Base-by-base conservation (phyloP, 2,113 vertebrate species). In the Atlantisia rogersi region DNA sequence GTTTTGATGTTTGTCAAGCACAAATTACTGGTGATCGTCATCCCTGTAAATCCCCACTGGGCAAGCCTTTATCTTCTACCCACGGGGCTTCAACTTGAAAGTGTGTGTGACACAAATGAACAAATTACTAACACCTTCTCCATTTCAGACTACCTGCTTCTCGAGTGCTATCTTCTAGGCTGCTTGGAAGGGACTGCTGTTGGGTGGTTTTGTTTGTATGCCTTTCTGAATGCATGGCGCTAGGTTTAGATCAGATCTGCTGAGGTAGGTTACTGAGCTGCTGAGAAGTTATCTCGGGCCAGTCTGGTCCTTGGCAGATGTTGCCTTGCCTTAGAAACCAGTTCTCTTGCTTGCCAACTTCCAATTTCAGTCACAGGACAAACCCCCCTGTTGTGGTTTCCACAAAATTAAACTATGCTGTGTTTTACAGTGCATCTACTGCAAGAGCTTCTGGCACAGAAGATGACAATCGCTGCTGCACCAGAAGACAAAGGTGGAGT, bases 121-220 rank as follows among this genome's bases (percentile, higher is more conserved):
- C 31, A 50, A 52, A 73, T 3, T 9, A 10, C 32, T 40, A 6
- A 29, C 10, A 26, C 26, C 20, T 29, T 74, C 68, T 70, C 64
- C 11, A 10, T 70, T 65, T 64, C 37, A 58, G 63, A 58, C 19
- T 6, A 52, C 55, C 55, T 58, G 6, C 44, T 25, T 48, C 19
- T 22, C 26, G 15, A 67, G n/a, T 40, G 46, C 20, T 9, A 15
- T 46, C 44, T 46, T 46, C 44, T 46, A 46, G 17, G 62, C 50
- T 35, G 26, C 42, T 40, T 63, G 0, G 1, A 50, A 26, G 26
- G 32, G 20, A 37, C 37, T 0, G 2, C 62, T 35, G 18, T 19
- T 46, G 44, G 44, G 44, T 46, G 2, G 3, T 37, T 56, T 37
- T 22, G 9, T 74, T 60, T 60, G 15, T 21, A 2, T 55, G 17